Conservation (phyloP, 2,797 vertebrate genomes). For the Rhinogobio ventralis region DNA sequence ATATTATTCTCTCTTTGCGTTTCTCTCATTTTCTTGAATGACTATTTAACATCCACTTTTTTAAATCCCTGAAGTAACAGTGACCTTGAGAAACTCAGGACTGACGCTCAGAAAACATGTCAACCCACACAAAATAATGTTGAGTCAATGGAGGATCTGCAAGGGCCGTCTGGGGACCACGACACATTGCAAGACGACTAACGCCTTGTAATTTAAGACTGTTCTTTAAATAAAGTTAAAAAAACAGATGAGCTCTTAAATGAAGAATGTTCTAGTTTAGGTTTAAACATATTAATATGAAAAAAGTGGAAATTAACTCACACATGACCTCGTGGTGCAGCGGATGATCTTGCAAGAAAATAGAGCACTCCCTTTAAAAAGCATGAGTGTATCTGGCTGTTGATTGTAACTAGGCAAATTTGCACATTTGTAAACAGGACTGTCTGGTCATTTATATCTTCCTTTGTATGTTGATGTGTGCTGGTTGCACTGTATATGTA, state of each 20-base stretch:
- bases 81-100: conserved; percentile 85
- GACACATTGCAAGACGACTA: not conserved
- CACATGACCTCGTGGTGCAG: not conserved
- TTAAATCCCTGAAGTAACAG: conserved; percentile 80
- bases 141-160: conserved; percentile 17
- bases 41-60: not conserved
- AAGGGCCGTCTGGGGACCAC: not conserved
- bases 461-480: conserved; percentile 27
- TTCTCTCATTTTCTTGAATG: not conserved
- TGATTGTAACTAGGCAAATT: conserved; percentile 10
- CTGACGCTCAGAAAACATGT: conserved; percentile 65
- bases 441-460: conserved; percentile 33
- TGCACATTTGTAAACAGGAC: conserved; percentile 33
- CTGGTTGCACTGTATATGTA: conserved; percentile 19
- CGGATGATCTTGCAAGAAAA: not conserved
- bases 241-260: not conserved
- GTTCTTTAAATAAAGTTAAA: conserved; percentile 11
- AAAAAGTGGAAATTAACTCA: not conserved
- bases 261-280: not conserved
- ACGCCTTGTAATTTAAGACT: not conserved
- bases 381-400: conserved; percentile 6
- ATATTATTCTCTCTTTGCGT: not conserved
- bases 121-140: conserved; percentile 14
- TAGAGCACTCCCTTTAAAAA: conserved; percentile 27
- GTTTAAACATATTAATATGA: conserved; percentile 3